phyloP scores from a whole-genome alignment of 2,888 invertebrate genomes.

The Dicyrtoma fusca region DNA sequence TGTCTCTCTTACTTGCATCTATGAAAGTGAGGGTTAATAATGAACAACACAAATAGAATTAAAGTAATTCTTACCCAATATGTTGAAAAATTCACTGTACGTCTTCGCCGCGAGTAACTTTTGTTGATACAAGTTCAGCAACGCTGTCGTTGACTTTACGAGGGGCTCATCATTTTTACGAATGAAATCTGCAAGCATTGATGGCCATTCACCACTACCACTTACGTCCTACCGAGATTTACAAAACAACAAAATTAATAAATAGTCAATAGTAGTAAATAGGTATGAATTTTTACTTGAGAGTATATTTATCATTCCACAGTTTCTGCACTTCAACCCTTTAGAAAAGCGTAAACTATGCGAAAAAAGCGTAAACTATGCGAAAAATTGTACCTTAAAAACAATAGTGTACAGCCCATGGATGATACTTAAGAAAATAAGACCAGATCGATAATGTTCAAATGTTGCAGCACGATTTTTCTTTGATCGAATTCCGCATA shows the following conservation, averaged over 20 bases:
- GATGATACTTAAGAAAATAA: slow-evolving; percentile 82
- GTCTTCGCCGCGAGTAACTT: slow-evolving; percentile 88
- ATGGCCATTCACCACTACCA: slow-evolving; percentile 83
- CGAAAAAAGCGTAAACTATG: slow-evolving; percentile 43
- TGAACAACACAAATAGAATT: no score
- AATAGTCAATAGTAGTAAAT: no score
- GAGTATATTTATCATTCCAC: no score
- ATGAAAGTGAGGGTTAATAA: no score
- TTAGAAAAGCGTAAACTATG: background rate
- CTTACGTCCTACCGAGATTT: slow-evolving; percentile 58
- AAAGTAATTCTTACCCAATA: slow-evolving; percentile 66
- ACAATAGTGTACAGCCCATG: slow-evolving; percentile 82
- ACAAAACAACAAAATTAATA: background rate
- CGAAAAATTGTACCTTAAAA: slow-evolving; percentile 86
- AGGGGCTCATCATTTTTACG: slow-evolving; percentile 90
- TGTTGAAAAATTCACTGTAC: slow-evolving; percentile 91
- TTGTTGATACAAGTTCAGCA: slow-evolving; percentile 80
- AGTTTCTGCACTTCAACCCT: no score
- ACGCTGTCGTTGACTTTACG: slow-evolving; percentile 82
- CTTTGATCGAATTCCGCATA: slow-evolving; percentile 72
- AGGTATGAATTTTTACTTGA: no score
- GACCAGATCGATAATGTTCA: slow-evolving; percentile 57
- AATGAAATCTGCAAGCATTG: slow-evolving; percentile 86
- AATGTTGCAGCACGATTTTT: slow-evolving; percentile 63
- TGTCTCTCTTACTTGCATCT: no score